Conservation (phyloP, 2,113 vertebrate genomes). For the Sinocyclocheilus grahami region DNA sequence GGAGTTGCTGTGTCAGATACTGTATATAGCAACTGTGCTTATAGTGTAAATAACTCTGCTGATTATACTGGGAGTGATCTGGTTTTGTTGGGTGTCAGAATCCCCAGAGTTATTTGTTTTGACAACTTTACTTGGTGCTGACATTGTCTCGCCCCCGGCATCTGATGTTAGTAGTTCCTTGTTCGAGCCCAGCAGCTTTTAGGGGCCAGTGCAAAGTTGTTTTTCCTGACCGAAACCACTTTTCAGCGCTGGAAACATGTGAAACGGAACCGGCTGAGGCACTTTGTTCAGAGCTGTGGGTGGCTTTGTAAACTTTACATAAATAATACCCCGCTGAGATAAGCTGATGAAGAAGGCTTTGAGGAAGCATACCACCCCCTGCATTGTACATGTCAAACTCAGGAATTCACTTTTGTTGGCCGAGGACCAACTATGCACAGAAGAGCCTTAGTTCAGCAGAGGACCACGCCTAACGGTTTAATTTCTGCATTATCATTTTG, state of each 20-base stretch:
- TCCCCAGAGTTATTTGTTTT: conserved; percentile 5
- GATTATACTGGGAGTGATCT: background rate
- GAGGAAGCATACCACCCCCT: conserved; percentile 29
- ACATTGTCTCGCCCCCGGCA: background rate
- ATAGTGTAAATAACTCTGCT: background rate
- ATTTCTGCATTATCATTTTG: conserved; percentile 66
- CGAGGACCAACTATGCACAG: conserved; percentile 69
- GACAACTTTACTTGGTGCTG: background rate
- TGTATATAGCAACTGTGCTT: background rate
- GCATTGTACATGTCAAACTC: conserved; percentile 67
- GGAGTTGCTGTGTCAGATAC: background rate
- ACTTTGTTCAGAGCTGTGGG: background rate
- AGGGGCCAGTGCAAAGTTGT: conserved; percentile 8
- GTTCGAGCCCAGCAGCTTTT: background rate
- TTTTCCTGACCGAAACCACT: conserved; percentile 13
- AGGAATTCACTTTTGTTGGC: conserved; percentile 66
- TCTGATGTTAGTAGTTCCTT: background rate
- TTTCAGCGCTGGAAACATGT: background rate
- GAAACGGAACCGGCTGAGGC: background rate
- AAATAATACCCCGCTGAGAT: conserved; percentile 16
- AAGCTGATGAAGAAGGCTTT: conserved; percentile 6
- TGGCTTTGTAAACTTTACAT: conserved; percentile 20
- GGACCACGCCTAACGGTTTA: conserved; percentile 59
- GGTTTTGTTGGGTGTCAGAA: conserved; percentile 18
- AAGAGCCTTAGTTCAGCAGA: conserved; percentile 66